These are phyloP conservation scores for Diuraphis noxia DNA, from an alignment of 1,140 invertebrate species.

Conservation along the genomic window DNA sequence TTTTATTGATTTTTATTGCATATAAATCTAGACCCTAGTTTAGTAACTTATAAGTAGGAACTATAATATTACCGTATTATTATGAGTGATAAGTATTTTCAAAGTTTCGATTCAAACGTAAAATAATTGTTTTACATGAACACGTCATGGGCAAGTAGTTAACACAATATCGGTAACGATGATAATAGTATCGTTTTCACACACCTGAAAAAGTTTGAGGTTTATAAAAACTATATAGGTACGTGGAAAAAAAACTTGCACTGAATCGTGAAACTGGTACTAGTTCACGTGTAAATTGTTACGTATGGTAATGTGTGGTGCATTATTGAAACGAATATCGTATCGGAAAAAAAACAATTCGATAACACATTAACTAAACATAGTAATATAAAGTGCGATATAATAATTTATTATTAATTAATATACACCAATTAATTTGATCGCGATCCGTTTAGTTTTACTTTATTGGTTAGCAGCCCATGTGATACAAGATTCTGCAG, in stretches of 20 bases:
- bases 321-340: not conserved
- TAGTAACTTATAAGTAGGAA: not conserved
- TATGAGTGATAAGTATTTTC: not conserved
- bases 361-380: not conserved
- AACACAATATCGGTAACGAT: not conserved
- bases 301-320: not conserved
- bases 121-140: not conserved
- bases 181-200: not conserved
- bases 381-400: not conserved
- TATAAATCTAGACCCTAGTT: too few species aligned
- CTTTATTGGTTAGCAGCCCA: not conserved
- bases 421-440: not conserved
- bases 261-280: not conserved
- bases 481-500: not conserved
- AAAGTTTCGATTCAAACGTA: not conserved
- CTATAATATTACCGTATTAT: not conserved
- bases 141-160: not conserved
- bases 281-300: not conserved
- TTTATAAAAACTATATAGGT: not conserved
- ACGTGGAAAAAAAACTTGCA: not conserved
- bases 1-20: too few species aligned
- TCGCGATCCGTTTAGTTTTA: not conserved
- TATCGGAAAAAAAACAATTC: not conserved
- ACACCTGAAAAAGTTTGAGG: not conserved
- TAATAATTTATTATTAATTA: conserved; percentile 13